phyloP scores from a whole-genome alignment of 2,888 invertebrate species.

The Limnephilus rhombicus region DNA sequence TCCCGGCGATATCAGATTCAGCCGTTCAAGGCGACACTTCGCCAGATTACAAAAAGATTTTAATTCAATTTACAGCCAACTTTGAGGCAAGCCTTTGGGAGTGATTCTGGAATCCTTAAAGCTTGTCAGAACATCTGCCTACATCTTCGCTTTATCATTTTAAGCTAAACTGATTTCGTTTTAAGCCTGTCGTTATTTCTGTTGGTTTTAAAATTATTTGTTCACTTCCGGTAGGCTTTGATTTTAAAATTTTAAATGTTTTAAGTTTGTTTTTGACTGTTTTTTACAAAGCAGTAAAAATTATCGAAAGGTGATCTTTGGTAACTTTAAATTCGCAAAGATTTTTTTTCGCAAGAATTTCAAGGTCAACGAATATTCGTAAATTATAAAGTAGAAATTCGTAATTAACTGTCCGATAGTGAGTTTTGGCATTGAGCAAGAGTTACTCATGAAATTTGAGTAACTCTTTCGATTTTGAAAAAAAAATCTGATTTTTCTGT shows the following conservation, averaged over 20 bases:
- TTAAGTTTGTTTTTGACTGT: too few species aligned
- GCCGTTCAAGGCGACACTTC: slow-evolving; percentile 27
- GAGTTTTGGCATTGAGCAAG: too few species aligned
- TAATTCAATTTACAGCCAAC: slow-evolving; percentile 40
- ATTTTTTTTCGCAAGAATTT: neutral
- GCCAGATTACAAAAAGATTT: slow-evolving; percentile 42
- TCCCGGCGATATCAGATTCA: slow-evolving; percentile 28
- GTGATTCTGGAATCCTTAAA: slow-evolving; percentile 3
- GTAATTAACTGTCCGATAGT: too few species aligned
- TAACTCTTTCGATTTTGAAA: too few species aligned
- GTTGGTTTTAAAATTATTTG: neutral
- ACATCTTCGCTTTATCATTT: slow-evolving; percentile 2
- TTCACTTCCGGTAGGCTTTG: neutral
- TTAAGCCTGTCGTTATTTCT: neutral
- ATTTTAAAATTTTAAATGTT: too few species aligned
- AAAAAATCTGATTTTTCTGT: too few species aligned
- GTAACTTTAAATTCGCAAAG: neutral
- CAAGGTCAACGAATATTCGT: too few species aligned
- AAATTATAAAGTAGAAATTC: too few species aligned
- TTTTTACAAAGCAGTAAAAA: too few species aligned
- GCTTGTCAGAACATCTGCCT: neutral
- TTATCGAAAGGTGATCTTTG: too few species aligned
- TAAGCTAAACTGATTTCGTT: neutral
- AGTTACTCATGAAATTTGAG: too few species aligned
- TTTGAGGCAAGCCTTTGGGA: slow-evolving; percentile 15